phyloP scores from a whole-genome alignment of 1,140 invertebrate species.

The Pseudomyrmex dendroicus region DNA sequence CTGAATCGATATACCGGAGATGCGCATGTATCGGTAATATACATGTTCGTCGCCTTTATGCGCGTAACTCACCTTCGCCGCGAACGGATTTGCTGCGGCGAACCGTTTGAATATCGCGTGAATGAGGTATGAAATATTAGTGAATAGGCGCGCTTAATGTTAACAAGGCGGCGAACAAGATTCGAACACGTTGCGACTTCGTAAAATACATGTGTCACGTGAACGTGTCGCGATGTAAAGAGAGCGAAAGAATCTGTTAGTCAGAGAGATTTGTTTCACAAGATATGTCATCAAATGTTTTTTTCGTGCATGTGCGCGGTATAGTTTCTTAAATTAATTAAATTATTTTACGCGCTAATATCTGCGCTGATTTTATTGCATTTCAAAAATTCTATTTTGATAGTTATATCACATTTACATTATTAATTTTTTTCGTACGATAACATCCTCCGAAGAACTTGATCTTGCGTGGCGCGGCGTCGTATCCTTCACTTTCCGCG shows the following conservation, averaged over 20 bases:
- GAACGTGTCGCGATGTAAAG: constrained; percentile 45
- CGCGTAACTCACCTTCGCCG: constrained; percentile 26
- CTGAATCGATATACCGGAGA: constrained; percentile 26
- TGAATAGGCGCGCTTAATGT: constrained; percentile 58
- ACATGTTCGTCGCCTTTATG: constrained; percentile 28
- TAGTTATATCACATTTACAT: too few species aligned
- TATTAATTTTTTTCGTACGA: background rate
- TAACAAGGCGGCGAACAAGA: constrained; percentile 48
- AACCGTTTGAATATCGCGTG: constrained; percentile 29
- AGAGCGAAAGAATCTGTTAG: constrained; percentile 34
- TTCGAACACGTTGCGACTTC: constrained; percentile 34
- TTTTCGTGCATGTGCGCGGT: too few species aligned
- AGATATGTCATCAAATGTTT: too few species aligned
- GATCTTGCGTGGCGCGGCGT: constrained; percentile 21
- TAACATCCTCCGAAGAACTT: constrained; percentile 28
- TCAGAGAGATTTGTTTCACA: too few species aligned
- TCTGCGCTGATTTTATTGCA: too few species aligned
- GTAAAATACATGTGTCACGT: constrained; percentile 35
- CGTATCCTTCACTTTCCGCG: constrained; percentile 22
- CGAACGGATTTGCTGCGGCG: constrained; percentile 21
- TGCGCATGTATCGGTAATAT: constrained; percentile 47
- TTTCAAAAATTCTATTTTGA: background rate
- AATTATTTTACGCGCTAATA: too few species aligned
- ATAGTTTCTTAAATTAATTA: too few species aligned
- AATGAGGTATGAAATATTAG: constrained; percentile 56